These are phyloP conservation scores for Piscicola geometra DNA, from an alignment of 2,888 invertebrate species.

Conservation along the genomic window DNA sequence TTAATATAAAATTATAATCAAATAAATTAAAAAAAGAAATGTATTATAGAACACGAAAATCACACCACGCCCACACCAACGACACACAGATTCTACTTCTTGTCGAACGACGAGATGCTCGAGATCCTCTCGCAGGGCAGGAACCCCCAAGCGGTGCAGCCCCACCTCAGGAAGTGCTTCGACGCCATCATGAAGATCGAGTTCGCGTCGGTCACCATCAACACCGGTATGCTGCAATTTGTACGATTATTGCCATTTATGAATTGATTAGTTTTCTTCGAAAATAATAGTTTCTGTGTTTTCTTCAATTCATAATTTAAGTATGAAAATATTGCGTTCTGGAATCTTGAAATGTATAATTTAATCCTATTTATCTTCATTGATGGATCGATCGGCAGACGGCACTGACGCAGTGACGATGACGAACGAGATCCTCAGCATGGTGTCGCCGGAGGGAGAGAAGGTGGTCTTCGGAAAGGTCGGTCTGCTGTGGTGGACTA, in stretches of 20 bases:
- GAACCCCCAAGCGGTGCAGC: conserved; percentile 79
- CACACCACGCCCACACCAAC: background rate
- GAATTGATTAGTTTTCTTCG: too few relatives aligned
- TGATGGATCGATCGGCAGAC: background rate
- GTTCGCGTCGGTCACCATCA: conserved; percentile 50
- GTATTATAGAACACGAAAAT: background rate
- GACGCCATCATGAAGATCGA: conserved; percentile 57
- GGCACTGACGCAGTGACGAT: conserved; percentile 38
- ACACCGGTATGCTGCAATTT: too few relatives aligned
- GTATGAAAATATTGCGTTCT: too few relatives aligned
- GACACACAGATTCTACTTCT: conserved; percentile 71
- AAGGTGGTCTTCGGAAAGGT: conserved; percentile 72
- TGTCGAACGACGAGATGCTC: conserved; percentile 81
- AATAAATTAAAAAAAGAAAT: background rate
- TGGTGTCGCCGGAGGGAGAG: conserved; percentile 85
- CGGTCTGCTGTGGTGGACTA: too few relatives aligned
- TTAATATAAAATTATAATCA: background rate
- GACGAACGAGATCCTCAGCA: conserved; percentile 79
- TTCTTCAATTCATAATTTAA: too few relatives aligned
- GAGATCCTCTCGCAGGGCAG: conserved; percentile 85
- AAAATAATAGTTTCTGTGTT: too few relatives aligned
- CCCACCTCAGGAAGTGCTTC: conserved; percentile 82
- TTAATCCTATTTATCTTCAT: background rate
- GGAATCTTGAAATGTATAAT: too few relatives aligned
- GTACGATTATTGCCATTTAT: too few relatives aligned